Evolutionary conservation across 2,797 vertebrate genomes (phyloP).

Genomic region (Sebastes taczanowskii): DNA sequence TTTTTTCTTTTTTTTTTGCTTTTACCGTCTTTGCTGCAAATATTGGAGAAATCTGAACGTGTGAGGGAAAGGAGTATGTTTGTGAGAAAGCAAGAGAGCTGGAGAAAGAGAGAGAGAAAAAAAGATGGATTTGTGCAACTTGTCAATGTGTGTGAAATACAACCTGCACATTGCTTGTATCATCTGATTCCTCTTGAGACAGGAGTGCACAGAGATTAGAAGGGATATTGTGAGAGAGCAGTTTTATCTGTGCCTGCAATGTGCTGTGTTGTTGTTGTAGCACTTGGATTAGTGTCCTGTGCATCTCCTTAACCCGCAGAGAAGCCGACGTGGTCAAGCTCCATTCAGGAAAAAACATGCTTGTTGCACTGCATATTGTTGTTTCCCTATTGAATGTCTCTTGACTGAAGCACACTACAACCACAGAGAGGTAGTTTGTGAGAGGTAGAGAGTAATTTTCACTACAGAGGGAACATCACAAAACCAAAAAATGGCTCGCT

Average conservation of each 20-base stretch:
- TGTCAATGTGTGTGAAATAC: constrained; percentile 49
- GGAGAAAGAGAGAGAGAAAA: constrained; percentile 1
- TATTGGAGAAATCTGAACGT: constrained; percentile 22
- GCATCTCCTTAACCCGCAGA: constrained; percentile 43
- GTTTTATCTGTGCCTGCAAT: constrained; percentile 48
- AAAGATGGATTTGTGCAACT: constrained; percentile 33
- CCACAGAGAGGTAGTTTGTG: not conserved
- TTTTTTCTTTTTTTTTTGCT: not conserved
- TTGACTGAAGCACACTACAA: constrained; percentile 29
- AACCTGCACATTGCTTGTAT: constrained; percentile 35
- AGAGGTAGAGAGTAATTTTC: constrained; percentile 24
- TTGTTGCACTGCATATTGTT: constrained; percentile 8
- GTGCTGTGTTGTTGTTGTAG: not conserved
- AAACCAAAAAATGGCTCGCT: not conserved
- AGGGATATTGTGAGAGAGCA: constrained; percentile 24
- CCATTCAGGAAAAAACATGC: constrained; percentile 17
- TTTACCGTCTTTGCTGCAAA: constrained; percentile 43
- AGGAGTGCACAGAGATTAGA: constrained; percentile 34
- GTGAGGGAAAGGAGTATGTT: not conserved
- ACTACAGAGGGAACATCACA: not conserved
- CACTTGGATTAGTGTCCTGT: constrained; percentile 47
- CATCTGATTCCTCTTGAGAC: constrained; percentile 47
- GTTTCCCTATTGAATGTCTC: constrained; percentile 1
- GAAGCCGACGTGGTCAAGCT: constrained; percentile 38
- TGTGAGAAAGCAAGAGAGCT: not conserved